A percentile compares a stretch with the other conserved stretches of the same genome.
Conservation (phyloP, 2,113 vertebrate species). For the Lophochroa leadbeateri region DNA sequence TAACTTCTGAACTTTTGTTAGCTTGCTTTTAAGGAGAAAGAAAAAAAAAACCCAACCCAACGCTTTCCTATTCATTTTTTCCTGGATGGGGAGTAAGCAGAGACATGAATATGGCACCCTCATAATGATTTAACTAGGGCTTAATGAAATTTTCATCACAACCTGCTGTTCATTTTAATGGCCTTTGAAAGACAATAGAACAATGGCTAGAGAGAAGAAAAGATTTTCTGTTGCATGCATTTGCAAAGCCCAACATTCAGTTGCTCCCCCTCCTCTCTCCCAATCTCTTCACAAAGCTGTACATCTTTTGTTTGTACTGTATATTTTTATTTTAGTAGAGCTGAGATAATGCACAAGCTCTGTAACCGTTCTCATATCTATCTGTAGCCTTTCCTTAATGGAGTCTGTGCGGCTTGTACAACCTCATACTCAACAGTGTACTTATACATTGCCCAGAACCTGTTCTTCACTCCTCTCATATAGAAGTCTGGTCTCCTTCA, state of each 20-base stretch:
- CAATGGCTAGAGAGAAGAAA: constrained; percentile 85
- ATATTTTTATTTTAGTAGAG: constrained; percentile 72
- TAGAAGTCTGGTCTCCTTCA: neutral
- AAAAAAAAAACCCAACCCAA: neutral
- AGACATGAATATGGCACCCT: constrained; percentile 89
- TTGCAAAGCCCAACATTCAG: constrained; percentile 76
- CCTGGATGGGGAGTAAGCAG: constrained; percentile 67
- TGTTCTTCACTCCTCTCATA: neutral
- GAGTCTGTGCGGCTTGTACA: constrained; percentile 69
- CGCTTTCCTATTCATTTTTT: constrained; percentile 59
- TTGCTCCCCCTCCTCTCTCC: constrained; percentile 59
- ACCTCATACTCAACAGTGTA: constrained; percentile 1
- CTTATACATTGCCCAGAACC: neutral
- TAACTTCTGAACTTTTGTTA: constrained; percentile 73
- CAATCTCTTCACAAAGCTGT: constrained; percentile 71
- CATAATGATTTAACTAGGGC: constrained; percentile 93
- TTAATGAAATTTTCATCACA: constrained; percentile 99
- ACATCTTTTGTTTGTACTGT: constrained; percentile 79
- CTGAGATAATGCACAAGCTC: constrained; percentile 77
- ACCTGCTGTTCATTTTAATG: constrained; percentile 98
- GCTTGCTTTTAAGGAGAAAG: constrained; percentile 52
- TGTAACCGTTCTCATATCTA: constrained; percentile 69
- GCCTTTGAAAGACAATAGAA: constrained; percentile 94
- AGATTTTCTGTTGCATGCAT: constrained; percentile 82
- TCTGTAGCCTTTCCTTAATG: constrained; percentile 77